Percentiles rank a stretch among this genome's conserved stretches.
Conservation (phyloP, 2,888 invertebrate species). For the Notodonta ziczac region DNA sequence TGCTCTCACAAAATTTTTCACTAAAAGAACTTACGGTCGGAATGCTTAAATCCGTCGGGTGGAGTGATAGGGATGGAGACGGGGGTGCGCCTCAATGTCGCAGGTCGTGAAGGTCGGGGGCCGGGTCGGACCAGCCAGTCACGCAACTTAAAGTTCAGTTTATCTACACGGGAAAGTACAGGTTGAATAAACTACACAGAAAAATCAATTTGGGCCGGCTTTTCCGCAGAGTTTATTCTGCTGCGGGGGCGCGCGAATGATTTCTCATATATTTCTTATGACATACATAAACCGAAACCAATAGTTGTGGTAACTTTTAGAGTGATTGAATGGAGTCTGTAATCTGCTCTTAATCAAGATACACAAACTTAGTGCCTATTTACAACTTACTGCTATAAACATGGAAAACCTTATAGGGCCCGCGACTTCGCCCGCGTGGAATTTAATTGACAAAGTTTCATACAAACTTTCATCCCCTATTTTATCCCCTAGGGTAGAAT, state of each 20-base stretch:
- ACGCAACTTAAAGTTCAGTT: constrained; percentile 57
- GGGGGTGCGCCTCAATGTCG: constrained; percentile 58
- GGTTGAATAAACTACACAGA: constrained; percentile 29
- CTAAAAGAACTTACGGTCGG: constrained; percentile 27
- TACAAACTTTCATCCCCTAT: too few species aligned
- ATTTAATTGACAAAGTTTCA: too few species aligned
- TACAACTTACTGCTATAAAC: not conserved
- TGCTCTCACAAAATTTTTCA: constrained; percentile 9
- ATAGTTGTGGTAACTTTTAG: not conserved
- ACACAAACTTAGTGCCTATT: not conserved
- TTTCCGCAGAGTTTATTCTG: constrained; percentile 19
- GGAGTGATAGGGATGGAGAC: constrained; percentile 45
- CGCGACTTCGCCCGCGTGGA: too few species aligned
- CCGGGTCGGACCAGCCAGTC: constrained; percentile 50
- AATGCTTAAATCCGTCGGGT: constrained; percentile 44
- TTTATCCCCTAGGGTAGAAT: too few species aligned
- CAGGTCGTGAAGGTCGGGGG: constrained; percentile 64
- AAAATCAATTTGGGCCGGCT: constrained; percentile 29
- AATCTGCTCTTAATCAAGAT: too few species aligned
- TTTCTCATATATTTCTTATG: constrained; percentile 1
- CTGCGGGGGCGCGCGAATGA: constrained; percentile 7
- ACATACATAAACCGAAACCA: not conserved
- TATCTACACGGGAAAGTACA: constrained; percentile 31
- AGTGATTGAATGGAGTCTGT: too few species aligned
- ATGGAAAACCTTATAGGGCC: not conserved